Evolutionary conservation across 2,113 vertebrate genomes (phyloP), one percentile per base, ranked within the genome.

Genomic region (Syngnathus typhle): DNA sequence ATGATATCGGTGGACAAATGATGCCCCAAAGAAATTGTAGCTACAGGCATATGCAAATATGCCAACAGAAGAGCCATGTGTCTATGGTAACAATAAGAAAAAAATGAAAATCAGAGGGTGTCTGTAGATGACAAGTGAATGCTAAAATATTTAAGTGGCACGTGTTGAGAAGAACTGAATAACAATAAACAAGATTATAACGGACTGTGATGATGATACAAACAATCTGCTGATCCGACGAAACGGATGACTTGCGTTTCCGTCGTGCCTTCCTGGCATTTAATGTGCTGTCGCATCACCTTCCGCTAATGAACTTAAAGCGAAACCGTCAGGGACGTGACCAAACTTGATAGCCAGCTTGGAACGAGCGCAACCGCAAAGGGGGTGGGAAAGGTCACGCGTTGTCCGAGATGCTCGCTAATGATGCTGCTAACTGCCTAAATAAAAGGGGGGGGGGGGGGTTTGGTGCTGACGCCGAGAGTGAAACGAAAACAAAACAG

Each of bases 371-470:
- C 55, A 71, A 83, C 66, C 71, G 66, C 68, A n/a, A 44, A 6
- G 52, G 64, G 12, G 78, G 82, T 82, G 68, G 68, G 74, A 76
- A 81, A 84, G 84, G 84, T 81, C 81, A 76, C 59, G 70, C 64
- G 54, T 47, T 65, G 74, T 82, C 75, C 78, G 52, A 72, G 74
- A 73, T 19, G 67, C 71, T 68, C 3, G 38, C 75, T 88, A 87
- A 87, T 82, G 84, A 87, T 82, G 80, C 51, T 16, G 59, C 80
- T 82, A 80, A 85, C 63, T 75, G 69, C 61, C 69, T 63, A 64
- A 85, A 82, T 71, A 78, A 74, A 78, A 74, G 78, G 74, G 64
- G 37, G 60, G 41, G 15, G 7, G 52, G 65, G 41, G 15, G 7
- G 52, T 64, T 49, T 60, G 59, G 51, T 71, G 77, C 86, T 88